Evolutionary conservation across 2,113 vertebrate species (phyloP).

Genomic region (Dolichallabes microphthalmus): DNA sequence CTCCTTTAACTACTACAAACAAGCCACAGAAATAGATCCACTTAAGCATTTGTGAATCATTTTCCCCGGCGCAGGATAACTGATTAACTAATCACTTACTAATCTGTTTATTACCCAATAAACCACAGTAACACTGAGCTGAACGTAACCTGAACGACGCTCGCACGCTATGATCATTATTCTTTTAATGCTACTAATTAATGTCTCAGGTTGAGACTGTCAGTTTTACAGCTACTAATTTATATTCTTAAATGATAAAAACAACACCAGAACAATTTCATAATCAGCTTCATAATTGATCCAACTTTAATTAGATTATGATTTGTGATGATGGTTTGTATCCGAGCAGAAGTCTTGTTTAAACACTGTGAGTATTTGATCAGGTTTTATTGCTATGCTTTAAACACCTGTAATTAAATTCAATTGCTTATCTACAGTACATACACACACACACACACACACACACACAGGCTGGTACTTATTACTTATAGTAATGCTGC

Average conservation of each 20-base stretch:
- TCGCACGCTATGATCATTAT: neutral
- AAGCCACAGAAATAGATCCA: neutral
- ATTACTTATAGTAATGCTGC: neutral
- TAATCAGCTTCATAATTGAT: neutral
- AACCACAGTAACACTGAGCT: neutral
- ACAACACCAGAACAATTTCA: neutral
- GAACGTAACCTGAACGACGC: neutral
- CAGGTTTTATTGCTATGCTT: neutral
- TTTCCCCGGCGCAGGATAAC: neutral
- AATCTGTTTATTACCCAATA: conserved; percentile 8
- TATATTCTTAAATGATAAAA: neutral
- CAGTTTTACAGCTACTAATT: conserved; percentile 10
- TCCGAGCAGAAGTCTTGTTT: neutral
- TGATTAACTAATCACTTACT: neutral
- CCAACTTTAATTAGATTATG: neutral
- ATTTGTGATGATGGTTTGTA: neutral
- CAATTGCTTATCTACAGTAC: neutral
- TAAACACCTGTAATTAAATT: neutral
- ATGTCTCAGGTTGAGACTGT: neutral
- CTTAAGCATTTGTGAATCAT: neutral
- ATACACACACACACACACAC: neutral
- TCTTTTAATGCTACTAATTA: conserved; percentile 27
- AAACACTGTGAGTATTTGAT: neutral
- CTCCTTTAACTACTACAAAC: conserved; percentile 3
- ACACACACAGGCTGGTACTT: neutral